Base-by-base conservation (phyloP, 2,113 vertebrate species). In the Oryzias celebensis region DNA sequence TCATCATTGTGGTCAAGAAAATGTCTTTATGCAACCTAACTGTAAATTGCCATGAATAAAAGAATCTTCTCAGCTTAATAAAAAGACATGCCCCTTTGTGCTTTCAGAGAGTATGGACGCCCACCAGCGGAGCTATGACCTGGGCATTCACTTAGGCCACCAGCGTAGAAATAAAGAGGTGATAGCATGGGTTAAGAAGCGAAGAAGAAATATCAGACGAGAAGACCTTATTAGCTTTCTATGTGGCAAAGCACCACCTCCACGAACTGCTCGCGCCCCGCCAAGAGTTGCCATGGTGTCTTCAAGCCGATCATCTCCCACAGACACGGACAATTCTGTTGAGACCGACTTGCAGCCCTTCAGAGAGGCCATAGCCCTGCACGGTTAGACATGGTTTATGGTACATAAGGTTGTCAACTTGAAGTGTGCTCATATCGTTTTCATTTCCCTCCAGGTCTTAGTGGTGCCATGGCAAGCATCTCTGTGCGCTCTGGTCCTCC, bases 221-320 rank as follows among this genome's bases (percentile, higher is more conserved):
- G 97, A 99, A 91, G 97, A 99, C 90, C 95, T 99, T 83, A 99
- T 99, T 89, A 98, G 97, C 90, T 99, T 99, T 91, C 90, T 99
- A 41, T 99, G 97, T 90, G 97, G 97, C 79, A 99, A 99, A 92
- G 94, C 93, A 69, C 97, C 96, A 75, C 97, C 97, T 59, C 96
- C 96, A 65, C 92, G 96, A 83, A 96, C 94, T 81, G 90, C 95
- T 82, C 93, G 96, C 63, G 94, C 96, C 87, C 94, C 96, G 53
- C 95, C 96, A 82, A 94, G 94, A 92, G 93, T 97, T 81, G 92
- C 95, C 90, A 94, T 98, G 94, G 94, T 98, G 88, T 94, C 96
- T 73, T 93, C 96, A 56, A 96, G 92, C 86, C 90, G 96, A 84
- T 93, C 95, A 62, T 82, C 96, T 61, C 90, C 96, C 48, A 91